Evolutionary conservation across 1,140 invertebrate genomes (phyloP).

Genomic region (Glossosoma conforme): DNA sequence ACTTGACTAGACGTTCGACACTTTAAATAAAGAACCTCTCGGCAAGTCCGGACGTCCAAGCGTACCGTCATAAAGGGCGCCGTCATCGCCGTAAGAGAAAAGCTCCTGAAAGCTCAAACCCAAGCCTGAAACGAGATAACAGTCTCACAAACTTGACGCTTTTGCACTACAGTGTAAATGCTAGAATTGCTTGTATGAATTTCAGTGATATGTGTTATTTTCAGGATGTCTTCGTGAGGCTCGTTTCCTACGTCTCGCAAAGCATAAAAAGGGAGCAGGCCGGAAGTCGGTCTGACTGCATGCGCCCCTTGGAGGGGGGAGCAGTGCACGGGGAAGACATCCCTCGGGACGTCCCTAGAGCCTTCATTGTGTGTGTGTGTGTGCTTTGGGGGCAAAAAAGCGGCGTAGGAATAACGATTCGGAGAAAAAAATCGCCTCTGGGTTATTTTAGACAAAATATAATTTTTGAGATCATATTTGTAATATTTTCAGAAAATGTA

Average conservation of each 20-base stretch:
- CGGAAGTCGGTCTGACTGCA: constrained; percentile 30
- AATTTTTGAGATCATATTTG: no score
- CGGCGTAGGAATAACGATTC: no score
- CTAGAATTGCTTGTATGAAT: constrained; percentile 3
- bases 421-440: no score
- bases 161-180: not conserved
- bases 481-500: no score
- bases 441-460: no score
- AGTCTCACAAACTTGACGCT: not conserved
- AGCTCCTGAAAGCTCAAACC: not conserved
- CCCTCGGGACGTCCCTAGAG: no score
- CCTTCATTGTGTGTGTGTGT: no score
- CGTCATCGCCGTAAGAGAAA: not conserved
- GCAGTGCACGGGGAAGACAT: constrained; percentile 10
- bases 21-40: constrained; percentile 1
- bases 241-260: constrained; percentile 16
- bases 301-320: not conserved
- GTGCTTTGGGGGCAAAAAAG: no score
- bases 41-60: not conserved
- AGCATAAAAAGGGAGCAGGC: constrained; percentile 24
- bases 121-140: not conserved
- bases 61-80: not conserved
- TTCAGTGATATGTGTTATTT: constrained; percentile 6
- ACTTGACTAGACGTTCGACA: constrained; percentile 2
- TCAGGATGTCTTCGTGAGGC: constrained; percentile 10